Evolutionary conservation across 2,888 invertebrate genomes (phyloP), one percentile per base, ranked within the genome.

Genomic region (Cosmorhoe ocellata): DNA sequence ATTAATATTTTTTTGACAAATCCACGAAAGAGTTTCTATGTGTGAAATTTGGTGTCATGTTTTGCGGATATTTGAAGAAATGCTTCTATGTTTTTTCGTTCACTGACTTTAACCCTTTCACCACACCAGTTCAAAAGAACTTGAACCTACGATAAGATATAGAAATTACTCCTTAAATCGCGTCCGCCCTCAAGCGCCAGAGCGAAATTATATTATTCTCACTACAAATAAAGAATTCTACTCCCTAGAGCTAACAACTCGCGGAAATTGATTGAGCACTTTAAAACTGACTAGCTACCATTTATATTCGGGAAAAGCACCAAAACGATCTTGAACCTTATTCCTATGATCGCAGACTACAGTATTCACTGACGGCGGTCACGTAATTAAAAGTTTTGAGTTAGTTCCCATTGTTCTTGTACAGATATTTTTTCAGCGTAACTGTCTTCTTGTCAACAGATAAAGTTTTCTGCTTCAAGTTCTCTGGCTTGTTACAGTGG

Each of bases 311-410:
- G 34, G 2, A 2, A 33, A 22, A 36, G 11, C n/a, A 7, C 5
- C 28, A 18, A n/a, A 28, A 30, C 39, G 18, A 40, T 10, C 26
- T 30, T 41, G 10, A 4, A 34, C 32, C 48, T 30, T 48, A 49
- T 44, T 12, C 9, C 28, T 27, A 4, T 37, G 14, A 12, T 2
- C n/a, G 14, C 33, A 44, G 39, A 41, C 14, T 14, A 13, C 5
- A 33, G 12, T 22, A 37, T 37, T 32, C 33, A 12, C 11, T 36
- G 28, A 6, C 34, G 22, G 44, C 40, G 41, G 30, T 33, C 32
- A 10, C 22, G 47, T 56, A 51, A 59, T 56, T 59, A 57, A 57
- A 60, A 57, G 42, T 55, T 55, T 51, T 38, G 40, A 47, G 53
- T 50, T 46, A 54, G 51, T 46, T 51, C 46, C 3, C 40, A 48